Evolutionary conservation across 2,888 invertebrate species (phyloP), one percentile per base, ranked within the genome.

Genomic region (Drosophila sordidapex): DNA sequence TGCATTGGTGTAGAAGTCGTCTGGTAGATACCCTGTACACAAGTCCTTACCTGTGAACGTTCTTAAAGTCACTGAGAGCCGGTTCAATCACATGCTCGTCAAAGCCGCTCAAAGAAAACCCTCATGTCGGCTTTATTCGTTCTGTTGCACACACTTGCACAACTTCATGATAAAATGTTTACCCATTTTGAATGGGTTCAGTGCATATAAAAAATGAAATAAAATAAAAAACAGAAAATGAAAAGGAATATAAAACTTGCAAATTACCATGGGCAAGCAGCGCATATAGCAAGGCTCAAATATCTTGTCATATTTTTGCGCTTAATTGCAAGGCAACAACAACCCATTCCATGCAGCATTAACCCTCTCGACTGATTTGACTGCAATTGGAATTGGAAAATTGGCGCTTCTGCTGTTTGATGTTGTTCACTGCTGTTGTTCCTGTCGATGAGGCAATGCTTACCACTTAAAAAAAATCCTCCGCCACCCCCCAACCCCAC

Each of bases 321-420:
- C 62, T 29, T 71, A 73, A 77, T 71, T 71, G 59, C 76, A 65
- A 64, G 29, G 29, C 46, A 68, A 65, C 46, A 57, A 27, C n/a
- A 13, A 35, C 35, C 13, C 31, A 21, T 53, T n/a, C 33, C 53
- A 10, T 33, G 33, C 8, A 35, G 10, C 49, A 7, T 0, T 13
- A 18, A 15, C 13, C 31, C 35, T 13, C 18, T 48, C 36, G 29
- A 35, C 49, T 43, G 63, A 63, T 54, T 74, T 54, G 33, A 27
- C 43, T 59, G 48, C 60, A 76, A 76, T 62, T 58, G 40, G 27
- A 71, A 60, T 71, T 63, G 71, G 54, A 48, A 70, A 63, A 76
- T 76, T 67, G 77, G 58, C 70, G 48, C 53, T 57, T 52, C 65
- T 35, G 43, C 51, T 64, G 65, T 77, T 77, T 77, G 79, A 78